Percentiles rank a stretch among this genome's conserved stretches.
Evolutionary conservation across 1,140 invertebrate species (phyloP).

Genomic region (Cyclina sinensis): DNA sequence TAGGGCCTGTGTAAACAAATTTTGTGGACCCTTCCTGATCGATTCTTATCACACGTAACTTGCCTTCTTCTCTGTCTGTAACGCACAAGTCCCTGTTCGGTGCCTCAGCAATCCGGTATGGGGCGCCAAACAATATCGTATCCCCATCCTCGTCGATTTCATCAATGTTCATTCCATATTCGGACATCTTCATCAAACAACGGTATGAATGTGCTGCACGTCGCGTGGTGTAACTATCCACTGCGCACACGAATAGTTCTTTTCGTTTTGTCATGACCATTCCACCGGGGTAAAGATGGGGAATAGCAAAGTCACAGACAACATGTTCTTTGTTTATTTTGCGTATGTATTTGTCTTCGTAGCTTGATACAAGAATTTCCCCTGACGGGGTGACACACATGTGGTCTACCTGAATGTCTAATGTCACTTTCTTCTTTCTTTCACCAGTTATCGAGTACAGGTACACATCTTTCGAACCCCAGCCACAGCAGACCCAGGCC

Average conservation of each 20-base stretch:
- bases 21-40: conserved; percentile 69
- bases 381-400: conserved; percentile 68
- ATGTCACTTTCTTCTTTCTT: conserved; percentile 66
- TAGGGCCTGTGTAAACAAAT: conserved; percentile 71
- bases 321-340: conserved; percentile 73
- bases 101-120: conserved; percentile 72
- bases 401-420: conserved; percentile 75
- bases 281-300: conserved; percentile 74
- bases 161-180: conserved; percentile 71
- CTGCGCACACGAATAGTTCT: conserved; percentile 73
- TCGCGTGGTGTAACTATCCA: conserved; percentile 76
- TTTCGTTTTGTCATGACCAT: conserved; percentile 74
- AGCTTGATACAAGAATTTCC: conserved; percentile 73
- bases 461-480: conserved; percentile 73
- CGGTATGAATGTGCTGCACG: conserved; percentile 63
- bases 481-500: conserved; percentile 75
- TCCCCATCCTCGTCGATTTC: conserved; percentile 75
- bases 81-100: conserved; percentile 71
- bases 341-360: conserved; percentile 75
- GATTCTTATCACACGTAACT: conserved; percentile 70
- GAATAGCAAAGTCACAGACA: conserved; percentile 68
- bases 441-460: conserved; percentile 70
- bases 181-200: conserved; percentile 71
- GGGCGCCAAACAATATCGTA: conserved; percentile 65
- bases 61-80: conserved; percentile 73